A percentile compares a stretch with the other conserved stretches of the same genome.
Evolutionary conservation across 1,140 invertebrate genomes (phyloP).

Genomic region (Zaprionus tsacasi): DNA sequence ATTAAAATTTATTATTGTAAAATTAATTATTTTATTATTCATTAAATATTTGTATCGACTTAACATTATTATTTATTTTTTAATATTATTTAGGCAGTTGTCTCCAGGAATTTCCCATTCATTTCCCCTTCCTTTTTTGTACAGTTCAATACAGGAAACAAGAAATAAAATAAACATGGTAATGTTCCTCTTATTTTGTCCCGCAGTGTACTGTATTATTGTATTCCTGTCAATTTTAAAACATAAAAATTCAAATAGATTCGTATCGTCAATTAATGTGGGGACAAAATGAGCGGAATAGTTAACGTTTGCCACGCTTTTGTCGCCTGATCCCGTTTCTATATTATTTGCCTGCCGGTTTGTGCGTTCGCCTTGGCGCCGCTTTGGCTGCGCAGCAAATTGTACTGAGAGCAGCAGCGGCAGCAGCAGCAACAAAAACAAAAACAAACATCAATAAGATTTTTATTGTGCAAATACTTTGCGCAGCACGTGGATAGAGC

Average conservation of each 20-base stretch:
- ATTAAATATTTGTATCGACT: too few species aligned
- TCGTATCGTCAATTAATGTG: neutral
- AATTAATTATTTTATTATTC: too few species aligned
- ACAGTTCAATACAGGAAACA: too few species aligned
- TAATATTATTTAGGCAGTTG: too few species aligned
- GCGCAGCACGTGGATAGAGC: constrained; percentile 24
- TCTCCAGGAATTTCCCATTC: too few species aligned
- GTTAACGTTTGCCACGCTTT: constrained; percentile 20
- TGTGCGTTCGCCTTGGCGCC: constrained; percentile 54
- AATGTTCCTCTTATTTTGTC: too few species aligned
- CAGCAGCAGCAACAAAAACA: constrained; percentile 15
- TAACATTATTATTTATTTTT: too few species aligned
- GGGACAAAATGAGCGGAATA: neutral
- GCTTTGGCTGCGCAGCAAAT: constrained; percentile 53
- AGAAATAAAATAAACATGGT: too few species aligned
- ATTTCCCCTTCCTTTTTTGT: too few species aligned
- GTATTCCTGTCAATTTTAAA: neutral
- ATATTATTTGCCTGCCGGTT: constrained; percentile 25
- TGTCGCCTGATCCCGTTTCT: constrained; percentile 28
- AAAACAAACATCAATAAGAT: constrained; percentile 72
- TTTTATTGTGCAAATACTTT: constrained; percentile 65
- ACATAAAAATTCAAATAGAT: neutral
- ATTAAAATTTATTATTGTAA: too few species aligned
- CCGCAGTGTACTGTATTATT: neutral
- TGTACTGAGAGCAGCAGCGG: constrained; percentile 27